Base-by-base conservation (phyloP, 2,113 vertebrate genomes). In the Pteruthius melanotis region DNA sequence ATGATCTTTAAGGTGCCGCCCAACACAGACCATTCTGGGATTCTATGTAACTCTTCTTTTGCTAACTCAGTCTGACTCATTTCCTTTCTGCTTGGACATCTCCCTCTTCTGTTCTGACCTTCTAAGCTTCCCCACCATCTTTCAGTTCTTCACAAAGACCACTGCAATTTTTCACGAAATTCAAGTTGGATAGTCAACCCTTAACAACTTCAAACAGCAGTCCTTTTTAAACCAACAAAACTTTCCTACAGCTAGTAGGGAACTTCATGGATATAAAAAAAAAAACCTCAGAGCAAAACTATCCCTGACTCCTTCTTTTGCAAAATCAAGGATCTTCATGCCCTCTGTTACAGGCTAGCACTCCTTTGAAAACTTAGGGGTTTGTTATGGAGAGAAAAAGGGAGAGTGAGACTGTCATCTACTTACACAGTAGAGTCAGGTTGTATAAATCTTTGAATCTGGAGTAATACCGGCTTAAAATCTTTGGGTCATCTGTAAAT, bases 371-470 rank as follows among this genome's bases (percentile, higher is more conserved):
- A 95, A 91, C 60, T 63, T 68, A 93, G 22, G 35, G 31, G 33
- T 84, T 89, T 97, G 90, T 92, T 87, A 42, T 2, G 15, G 54
- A 83, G 45, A 90, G 59, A 60, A 49, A 87, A 64, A 63, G 37
- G 69, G 68, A 88, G 92, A 76, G 57, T 4, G 33, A 91, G 85
- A 87, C 42, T 87, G 61, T 45, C 75, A 93, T 60, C 80, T 84
- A 45, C 66, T 61, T 79, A 56, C 30, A 40, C 68, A 85, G 72
- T 49, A 31, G 40, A 65, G 33, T 37, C 50, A 53, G 52, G 40
- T 83, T 93, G 68, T 74, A 93, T 72, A 97, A 90, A 72, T 87
- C 76, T 50, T 91, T 83, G 92, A 95, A 91, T 88, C 35, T 64
- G 65, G 91, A 85, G 35, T 78, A 94, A 90, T 60, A 85, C 47